A percentile compares a stretch with the other conserved stretches of the same genome.
phyloP scores from a whole-genome alignment of 2,113 vertebrate genomes.

The Actenoides hombroni region DNA sequence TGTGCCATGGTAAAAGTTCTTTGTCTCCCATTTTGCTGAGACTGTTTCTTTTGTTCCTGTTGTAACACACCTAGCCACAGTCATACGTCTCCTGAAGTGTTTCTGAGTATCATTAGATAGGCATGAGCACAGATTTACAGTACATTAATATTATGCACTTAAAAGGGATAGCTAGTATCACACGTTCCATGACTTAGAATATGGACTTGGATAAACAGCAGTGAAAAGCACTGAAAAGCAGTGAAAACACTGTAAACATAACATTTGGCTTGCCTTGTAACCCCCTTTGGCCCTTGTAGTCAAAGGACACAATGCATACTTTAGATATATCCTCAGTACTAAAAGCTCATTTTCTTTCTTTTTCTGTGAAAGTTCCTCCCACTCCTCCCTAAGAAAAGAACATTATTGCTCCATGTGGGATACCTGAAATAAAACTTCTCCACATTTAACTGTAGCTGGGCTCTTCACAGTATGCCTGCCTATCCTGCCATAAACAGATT shows the following conservation, averaged over 20 bases:
- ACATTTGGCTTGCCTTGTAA: not conserved
- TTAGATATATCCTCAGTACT: not conserved
- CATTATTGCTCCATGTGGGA: not conserved
- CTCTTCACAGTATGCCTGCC: not conserved
- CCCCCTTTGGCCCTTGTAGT: too few species aligned
- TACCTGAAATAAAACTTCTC: conserved; percentile 10
- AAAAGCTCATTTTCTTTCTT: not conserved
- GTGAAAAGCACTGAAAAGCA: not conserved
- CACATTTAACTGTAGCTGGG: not conserved
- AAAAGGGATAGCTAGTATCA: not conserved
- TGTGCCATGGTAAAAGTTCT: not conserved
- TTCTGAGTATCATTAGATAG: not conserved
- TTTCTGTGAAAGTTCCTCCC: not conserved
- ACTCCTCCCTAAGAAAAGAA: not conserved
- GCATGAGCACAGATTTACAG: not conserved
- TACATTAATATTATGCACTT: not conserved
- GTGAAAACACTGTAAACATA: not conserved
- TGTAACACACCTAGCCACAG: not conserved
- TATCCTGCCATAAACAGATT: not conserved
- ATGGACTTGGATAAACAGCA: not conserved
- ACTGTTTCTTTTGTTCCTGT: not conserved
- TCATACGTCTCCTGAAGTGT: not conserved
- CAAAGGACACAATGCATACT: not conserved
- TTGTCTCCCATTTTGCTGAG: not conserved
- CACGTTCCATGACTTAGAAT: fast-evolving